phyloP scores from a whole-genome alignment of 2,888 invertebrate genomes.

The Thelaira solivaga region DNA sequence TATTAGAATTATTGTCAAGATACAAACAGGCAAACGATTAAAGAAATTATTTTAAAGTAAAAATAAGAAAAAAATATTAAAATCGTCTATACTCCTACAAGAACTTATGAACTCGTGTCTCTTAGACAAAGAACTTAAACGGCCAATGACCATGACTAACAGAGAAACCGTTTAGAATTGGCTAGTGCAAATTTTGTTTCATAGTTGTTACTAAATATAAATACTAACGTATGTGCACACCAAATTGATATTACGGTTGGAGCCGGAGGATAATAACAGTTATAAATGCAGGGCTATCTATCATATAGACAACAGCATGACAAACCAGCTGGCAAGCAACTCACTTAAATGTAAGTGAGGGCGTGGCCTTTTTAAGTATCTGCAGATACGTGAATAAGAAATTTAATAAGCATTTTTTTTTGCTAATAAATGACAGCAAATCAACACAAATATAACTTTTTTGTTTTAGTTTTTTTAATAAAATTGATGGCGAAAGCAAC shows the following conservation, averaged over 20 bases:
- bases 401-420: constrained; percentile 48
- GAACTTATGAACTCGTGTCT: constrained; percentile 6
- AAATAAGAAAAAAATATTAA: neutral
- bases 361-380: constrained; percentile 43
- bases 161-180: constrained; percentile 28
- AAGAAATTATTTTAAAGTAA: constrained; percentile 24
- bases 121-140: constrained; percentile 52
- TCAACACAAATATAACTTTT: constrained; percentile 33
- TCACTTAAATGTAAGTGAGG: constrained; percentile 35
- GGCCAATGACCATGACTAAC: constrained; percentile 62
- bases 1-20: constrained; percentile 18
- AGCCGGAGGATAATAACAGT: constrained; percentile 57
- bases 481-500: constrained; percentile 22
- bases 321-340: neutral
- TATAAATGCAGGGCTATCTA: constrained; percentile 49
- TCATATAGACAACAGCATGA: constrained; percentile 48
- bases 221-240: no score
- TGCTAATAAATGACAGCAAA: constrained; percentile 56
- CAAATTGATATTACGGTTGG: constrained; percentile 35
- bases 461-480: neutral
- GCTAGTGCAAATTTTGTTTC: neutral
- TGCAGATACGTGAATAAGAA: neutral
- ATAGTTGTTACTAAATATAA: constrained; percentile 11
- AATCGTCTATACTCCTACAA: neutral
- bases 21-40: constrained; percentile 33